Evolutionary conservation across 1,140 invertebrate species (phyloP).

Genomic region (Drosophila miranda): DNA sequence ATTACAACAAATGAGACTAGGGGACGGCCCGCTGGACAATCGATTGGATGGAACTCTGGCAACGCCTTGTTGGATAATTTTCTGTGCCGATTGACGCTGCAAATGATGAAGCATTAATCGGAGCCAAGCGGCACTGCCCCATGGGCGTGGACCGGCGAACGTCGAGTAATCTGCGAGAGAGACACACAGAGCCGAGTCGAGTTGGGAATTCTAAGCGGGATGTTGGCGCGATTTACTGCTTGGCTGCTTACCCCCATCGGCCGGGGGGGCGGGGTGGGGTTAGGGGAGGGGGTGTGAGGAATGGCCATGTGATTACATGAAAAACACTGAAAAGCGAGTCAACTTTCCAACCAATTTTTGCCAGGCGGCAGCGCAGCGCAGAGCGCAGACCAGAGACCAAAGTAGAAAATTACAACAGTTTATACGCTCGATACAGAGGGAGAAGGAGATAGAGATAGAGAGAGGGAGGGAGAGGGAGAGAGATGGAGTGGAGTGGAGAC

Average conservation of each 20-base stretch:
- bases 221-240: conserved; percentile 70
- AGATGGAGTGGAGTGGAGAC: conserved; percentile 6
- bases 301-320: conserved; percentile 59
- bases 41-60: conserved; percentile 29
- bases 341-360: conserved; percentile 59
- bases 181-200: conserved; percentile 20
- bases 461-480: conserved; percentile 5
- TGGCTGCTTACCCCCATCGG: conserved; percentile 48
- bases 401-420: conserved; percentile 64
- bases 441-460: neutral
- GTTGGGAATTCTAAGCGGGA: conserved; percentile 40
- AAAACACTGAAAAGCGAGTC: conserved; percentile 43
- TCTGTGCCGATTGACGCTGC: conserved; percentile 25
- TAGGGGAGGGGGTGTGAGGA: conserved; percentile 22
- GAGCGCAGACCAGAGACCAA: conserved; percentile 20
- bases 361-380: conserved; percentile 25
- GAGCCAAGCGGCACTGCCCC: conserved; percentile 52
- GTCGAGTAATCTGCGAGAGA: conserved; percentile 17
- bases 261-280: conserved; percentile 1
- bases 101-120: conserved; percentile 77
- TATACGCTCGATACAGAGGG: conserved; percentile 30
- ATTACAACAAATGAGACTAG: conserved; percentile 42
- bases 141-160: conserved; percentile 53
- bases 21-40: conserved; percentile 41
- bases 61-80: conserved; percentile 61